Conservation (phyloP, 2,797 vertebrate species). For the Sternarchorhynchus goeldii region DNA sequence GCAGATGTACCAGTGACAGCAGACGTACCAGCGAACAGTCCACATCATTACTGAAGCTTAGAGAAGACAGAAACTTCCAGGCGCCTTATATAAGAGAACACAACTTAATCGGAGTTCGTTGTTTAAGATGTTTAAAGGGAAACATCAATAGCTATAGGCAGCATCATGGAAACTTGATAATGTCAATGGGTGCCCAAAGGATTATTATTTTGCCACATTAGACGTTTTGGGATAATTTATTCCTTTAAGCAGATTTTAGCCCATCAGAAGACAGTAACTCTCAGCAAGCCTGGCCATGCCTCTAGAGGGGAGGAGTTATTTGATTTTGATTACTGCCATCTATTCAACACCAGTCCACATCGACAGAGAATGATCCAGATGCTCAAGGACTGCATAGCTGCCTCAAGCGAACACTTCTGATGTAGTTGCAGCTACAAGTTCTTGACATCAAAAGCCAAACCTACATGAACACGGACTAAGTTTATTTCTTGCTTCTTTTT, state of each 20-base stretch:
- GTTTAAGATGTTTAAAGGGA: neutral
- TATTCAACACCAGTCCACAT: neutral
- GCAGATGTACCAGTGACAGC: slow-evolving; percentile 17
- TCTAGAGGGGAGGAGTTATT: neutral
- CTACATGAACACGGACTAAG: neutral
- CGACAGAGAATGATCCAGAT: neutral
- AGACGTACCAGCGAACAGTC: slow-evolving; percentile 18
- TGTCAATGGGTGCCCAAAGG: neutral
- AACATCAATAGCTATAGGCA: neutral
- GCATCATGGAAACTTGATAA: neutral
- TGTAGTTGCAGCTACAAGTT: neutral
- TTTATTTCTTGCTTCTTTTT: slow-evolving; percentile 22
- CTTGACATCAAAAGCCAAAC: slow-evolving; percentile 2
- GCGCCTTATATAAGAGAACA: slow-evolving; percentile 28
- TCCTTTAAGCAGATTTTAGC: neutral
- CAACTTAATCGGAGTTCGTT: slow-evolving; percentile 13
- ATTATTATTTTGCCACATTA: neutral
- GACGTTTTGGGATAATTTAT: neutral
- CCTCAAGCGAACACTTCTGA: neutral
- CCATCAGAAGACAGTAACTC: neutral
- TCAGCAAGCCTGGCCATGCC: neutral
- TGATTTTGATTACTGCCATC: neutral
- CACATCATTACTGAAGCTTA: slow-evolving; percentile 24
- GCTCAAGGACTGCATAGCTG: neutral
- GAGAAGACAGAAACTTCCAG: slow-evolving; percentile 20